phyloP scores from a whole-genome alignment of 2,113 vertebrate genomes.

The Ptilonorhynchus violaceus region DNA sequence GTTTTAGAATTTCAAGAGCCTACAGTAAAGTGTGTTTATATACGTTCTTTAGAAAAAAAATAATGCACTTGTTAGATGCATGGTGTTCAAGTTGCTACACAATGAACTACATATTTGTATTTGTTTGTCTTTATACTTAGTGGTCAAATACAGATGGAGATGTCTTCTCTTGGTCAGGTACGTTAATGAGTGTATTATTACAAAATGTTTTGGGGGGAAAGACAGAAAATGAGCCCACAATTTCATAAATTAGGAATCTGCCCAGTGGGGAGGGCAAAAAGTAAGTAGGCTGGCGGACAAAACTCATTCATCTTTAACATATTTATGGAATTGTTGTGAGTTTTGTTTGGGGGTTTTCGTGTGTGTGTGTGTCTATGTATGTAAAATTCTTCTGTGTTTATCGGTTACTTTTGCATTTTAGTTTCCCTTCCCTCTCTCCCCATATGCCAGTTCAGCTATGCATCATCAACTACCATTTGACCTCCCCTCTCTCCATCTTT shows the following conservation, averaged over 20 bases:
- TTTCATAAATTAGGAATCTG: neutral
- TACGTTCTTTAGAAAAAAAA: neutral
- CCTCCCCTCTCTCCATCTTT: accelerated
- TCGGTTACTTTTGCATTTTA: neutral
- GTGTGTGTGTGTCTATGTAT: accelerated
- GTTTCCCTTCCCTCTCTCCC: neutral
- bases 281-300: neutral
- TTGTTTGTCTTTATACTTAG: slow-evolving; percentile 62
- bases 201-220: neutral
- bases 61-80: neutral
- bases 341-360: neutral
- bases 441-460: neutral
- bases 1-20: slow-evolving; percentile 59
- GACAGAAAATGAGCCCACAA: neutral
- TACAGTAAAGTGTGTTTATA: slow-evolving; percentile 63
- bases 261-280: neutral
- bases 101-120: neutral
- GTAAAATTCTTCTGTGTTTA: neutral
- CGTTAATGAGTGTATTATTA: neutral
- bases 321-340: neutral
- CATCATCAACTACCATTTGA: neutral
- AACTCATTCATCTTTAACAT: neutral
- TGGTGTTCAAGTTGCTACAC: neutral
- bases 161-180: slow-evolving; percentile 80
- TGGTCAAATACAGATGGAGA: slow-evolving; percentile 79